Conservation (phyloP, 2,113 vertebrate genomes). For the Notarius quadriscutis region DNA sequence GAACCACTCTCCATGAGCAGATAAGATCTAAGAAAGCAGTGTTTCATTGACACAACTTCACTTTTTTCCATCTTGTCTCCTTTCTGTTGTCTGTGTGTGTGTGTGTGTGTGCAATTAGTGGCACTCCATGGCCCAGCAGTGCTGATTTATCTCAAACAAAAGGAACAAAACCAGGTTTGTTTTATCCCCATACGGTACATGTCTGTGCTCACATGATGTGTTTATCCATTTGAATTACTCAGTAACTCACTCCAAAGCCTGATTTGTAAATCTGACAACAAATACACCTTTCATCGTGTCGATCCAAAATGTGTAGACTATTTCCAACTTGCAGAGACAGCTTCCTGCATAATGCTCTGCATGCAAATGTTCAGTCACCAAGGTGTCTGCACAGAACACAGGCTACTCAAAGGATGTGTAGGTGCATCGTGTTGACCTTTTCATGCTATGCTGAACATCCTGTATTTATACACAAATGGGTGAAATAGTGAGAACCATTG, state of each 20-base stretch:
- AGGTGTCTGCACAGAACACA: constrained; percentile 20
- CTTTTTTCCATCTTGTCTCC: neutral
- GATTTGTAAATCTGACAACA: neutral
- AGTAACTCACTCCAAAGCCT: neutral
- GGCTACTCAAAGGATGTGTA: constrained; percentile 57
- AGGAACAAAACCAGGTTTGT: constrained; percentile 43
- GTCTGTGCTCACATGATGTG: neutral
- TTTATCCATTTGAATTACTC: neutral
- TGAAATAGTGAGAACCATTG: constrained; percentile 29
- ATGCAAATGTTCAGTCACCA: constrained; percentile 46
- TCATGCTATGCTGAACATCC: constrained; percentile 65
- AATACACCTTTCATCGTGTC: neutral
- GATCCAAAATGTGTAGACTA: neutral
- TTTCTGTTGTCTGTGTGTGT: constrained; percentile 12
- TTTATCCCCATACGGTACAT: neutral
- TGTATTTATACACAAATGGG: constrained; percentile 52
- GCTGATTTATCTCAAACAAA: constrained; percentile 7
- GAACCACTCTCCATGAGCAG: neutral
- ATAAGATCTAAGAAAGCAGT: constrained; percentile 1
- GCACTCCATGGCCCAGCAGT: constrained; percentile 19
- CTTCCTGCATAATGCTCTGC: constrained; percentile 43
- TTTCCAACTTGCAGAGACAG: constrained; percentile 18
- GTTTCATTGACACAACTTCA: too few relatives aligned
- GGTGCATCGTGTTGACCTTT: constrained; percentile 64
- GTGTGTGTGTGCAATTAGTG: constrained; percentile 24